A percentile compares a stretch with the other conserved stretches of the same genome.
These are phyloP conservation scores for Galeruca laticollis DNA, from an alignment of 2,888 invertebrate genomes.

Conservation along the genomic window DNA sequence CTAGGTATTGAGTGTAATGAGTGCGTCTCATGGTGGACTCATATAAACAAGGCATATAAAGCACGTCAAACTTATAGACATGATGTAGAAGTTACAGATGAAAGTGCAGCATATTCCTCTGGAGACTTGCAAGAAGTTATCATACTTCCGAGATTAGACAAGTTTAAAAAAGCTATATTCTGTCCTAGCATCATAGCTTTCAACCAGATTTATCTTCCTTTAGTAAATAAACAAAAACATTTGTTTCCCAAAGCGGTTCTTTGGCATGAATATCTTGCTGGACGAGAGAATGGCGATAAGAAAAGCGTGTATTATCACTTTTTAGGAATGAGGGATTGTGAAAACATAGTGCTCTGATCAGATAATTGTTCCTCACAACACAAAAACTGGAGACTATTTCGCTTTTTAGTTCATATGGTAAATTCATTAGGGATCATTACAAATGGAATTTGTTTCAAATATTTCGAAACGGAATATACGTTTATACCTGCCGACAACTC, in stretches of 20 bases:
- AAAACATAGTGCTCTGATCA: neutral
- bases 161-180: conserved; percentile 25
- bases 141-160: conserved; percentile 14
- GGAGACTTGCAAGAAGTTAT: conserved; percentile 15
- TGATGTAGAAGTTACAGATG: too few relatives aligned
- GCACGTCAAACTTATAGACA: too few relatives aligned
- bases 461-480: too few relatives aligned
- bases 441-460: too few relatives aligned
- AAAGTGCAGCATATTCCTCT: too few relatives aligned
- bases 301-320: neutral
- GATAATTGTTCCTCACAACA: neutral
- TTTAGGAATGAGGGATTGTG: neutral
- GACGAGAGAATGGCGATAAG: conserved; percentile 5
- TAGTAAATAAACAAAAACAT: neutral
- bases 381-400: too few relatives aligned
- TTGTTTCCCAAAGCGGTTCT: neutral
- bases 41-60: too few relatives aligned
- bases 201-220: conserved; percentile 11
- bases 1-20: neutral
- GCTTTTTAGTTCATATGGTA: too few relatives aligned
- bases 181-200: conserved; percentile 21
- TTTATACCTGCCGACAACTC: too few relatives aligned
- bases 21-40: neutral
- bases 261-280: conserved; percentile 19
- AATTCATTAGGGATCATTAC: too few relatives aligned